Evolutionary conservation across 92 coral and sea anemone species (phyloP), one percentile per base, ranked within the genome.

Genomic region (Porites rus): DNA sequence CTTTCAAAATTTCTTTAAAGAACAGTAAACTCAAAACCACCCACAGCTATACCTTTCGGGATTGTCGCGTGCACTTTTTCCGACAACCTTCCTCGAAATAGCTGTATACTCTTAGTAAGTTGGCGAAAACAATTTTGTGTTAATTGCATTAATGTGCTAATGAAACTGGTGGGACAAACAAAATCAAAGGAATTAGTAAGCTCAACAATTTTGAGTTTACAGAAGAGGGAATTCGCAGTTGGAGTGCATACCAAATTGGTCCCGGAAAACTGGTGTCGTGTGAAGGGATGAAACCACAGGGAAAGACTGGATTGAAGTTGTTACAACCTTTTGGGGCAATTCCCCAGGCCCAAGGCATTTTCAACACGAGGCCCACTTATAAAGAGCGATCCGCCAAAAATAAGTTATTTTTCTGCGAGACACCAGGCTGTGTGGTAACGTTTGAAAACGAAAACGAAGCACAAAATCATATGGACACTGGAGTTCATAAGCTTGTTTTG

Each of bases 381-480:
- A 17, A 5, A 69, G 18, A 69, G 10, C 51, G 79, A 75, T 46
- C 22, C 11, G 18, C 84, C 20, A 75, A 50, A 22, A 75, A 19
- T 46, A 83, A 90, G 21, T 70, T 90, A 18, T 89, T 75, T 78
- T 71, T 89, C 20, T 90, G 93, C 78, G 69, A 76, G 11, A 82
- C 81, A 24, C 72, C 80, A 38, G 77, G 81, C 10, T 86, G 90
- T 63, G 80, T 88, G 19, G 60, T 85, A 38, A 85, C 87, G 10
- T 86, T 86, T 59, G n/a, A n/a, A n/a, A n/a, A n/a, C n/a, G 69
- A 74, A 60, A 67, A 62, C 65, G 83, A 90, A 4, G 87, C 86
- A 4, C 76, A 90, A 43, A 52, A 13, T 20, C 89, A 89, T 24
- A 84, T 89, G 89, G 89, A 89, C 76, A 89, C 89, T 13, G 92